Percentiles rank a stretch among this genome's conserved stretches.
phyloP scores from a whole-genome alignment of 1,140 invertebrate genomes.

The Lasioglossum albipes region DNA sequence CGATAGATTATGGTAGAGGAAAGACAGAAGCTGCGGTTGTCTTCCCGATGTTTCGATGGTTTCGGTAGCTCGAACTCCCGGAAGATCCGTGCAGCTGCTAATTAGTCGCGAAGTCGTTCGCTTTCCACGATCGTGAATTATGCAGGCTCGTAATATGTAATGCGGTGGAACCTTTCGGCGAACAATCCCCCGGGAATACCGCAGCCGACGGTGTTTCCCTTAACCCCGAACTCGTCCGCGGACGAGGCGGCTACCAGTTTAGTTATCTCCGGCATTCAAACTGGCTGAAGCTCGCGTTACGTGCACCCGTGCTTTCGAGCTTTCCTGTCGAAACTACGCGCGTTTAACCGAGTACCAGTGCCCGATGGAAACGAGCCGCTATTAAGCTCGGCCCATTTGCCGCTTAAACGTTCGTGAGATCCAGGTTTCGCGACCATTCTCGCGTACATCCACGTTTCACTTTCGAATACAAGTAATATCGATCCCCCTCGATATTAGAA shows the following conservation, averaged over 20 bases:
- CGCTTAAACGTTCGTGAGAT: slow-evolving; percentile 57
- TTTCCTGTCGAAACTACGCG: slow-evolving; percentile 60
- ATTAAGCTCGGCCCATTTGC: slow-evolving; percentile 61
- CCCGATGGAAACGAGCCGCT: slow-evolving; percentile 49
- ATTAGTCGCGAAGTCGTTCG: background rate
- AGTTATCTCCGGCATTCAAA: slow-evolving; percentile 63
- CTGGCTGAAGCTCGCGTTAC: slow-evolving; percentile 60
- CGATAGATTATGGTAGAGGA: background rate
- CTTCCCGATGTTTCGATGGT: background rate
- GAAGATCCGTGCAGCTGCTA: background rate
- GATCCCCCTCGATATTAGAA: background rate
- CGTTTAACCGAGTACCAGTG: slow-evolving; percentile 47
- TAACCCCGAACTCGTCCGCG: slow-evolving; percentile 46
- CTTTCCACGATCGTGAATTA: background rate
- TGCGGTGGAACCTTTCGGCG: slow-evolving; percentile 17
- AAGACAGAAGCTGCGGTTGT: background rate
- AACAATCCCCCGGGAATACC: slow-evolving; percentile 50
- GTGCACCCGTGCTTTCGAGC: slow-evolving; percentile 51
- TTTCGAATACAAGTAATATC: slow-evolving; percentile 41
- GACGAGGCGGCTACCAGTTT: slow-evolving; percentile 51
- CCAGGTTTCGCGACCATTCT: slow-evolving; percentile 29
- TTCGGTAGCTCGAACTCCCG: background rate
- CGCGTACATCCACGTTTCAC: slow-evolving; percentile 21
- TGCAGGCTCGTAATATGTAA: background rate
- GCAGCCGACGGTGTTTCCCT: slow-evolving; percentile 45